phyloP scores from a whole-genome alignment of 1,140 invertebrate genomes.

The Drosophila ananassae region DNA sequence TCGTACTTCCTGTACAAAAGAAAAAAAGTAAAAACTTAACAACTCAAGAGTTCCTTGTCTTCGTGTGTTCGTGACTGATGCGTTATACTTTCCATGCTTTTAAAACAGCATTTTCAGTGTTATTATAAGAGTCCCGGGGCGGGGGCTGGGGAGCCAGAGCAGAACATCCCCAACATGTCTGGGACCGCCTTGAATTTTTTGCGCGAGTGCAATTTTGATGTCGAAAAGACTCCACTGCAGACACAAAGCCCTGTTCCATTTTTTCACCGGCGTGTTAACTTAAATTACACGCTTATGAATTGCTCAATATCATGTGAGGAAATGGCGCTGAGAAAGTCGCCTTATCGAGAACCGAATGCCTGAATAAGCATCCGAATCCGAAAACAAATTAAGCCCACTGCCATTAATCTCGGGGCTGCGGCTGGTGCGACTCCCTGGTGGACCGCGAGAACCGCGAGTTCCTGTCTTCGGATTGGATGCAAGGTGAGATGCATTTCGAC shows the following conservation, averaged over 20 bases:
- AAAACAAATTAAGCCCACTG: slow-evolving; percentile 79
- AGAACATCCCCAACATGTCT: slow-evolving; percentile 38
- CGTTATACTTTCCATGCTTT: slow-evolving; percentile 80
- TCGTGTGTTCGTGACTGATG: slow-evolving; percentile 77
- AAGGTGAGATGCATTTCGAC: slow-evolving; percentile 83
- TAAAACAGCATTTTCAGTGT: slow-evolving; percentile 75
- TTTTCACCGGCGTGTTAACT: slow-evolving; percentile 45
- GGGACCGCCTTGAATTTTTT: slow-evolving; percentile 52
- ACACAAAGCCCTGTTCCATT: slow-evolving; percentile 47
- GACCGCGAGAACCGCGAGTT: slow-evolving; percentile 42
- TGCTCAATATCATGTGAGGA: slow-evolving; percentile 67
- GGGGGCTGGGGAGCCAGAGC: neutral
- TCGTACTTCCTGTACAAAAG: neutral
- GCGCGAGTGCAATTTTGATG: slow-evolving; percentile 66
- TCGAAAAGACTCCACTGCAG: slow-evolving; percentile 77
- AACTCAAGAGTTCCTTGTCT: slow-evolving; percentile 17
- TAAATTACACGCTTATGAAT: slow-evolving; percentile 79
- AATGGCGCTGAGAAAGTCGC: neutral
- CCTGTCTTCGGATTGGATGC: slow-evolving; percentile 24
- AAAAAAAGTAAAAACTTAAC: neutral
- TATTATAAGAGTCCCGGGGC: slow-evolving; percentile 35
- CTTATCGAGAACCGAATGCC: slow-evolving; percentile 32
- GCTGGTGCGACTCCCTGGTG: slow-evolving; percentile 67
- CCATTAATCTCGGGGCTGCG: slow-evolving; percentile 75
- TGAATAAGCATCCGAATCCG: slow-evolving; percentile 69